These are phyloP conservation scores for Andrena flavipes DNA, from an alignment of 2,888 invertebrate genomes.

Conservation along the genomic window DNA sequence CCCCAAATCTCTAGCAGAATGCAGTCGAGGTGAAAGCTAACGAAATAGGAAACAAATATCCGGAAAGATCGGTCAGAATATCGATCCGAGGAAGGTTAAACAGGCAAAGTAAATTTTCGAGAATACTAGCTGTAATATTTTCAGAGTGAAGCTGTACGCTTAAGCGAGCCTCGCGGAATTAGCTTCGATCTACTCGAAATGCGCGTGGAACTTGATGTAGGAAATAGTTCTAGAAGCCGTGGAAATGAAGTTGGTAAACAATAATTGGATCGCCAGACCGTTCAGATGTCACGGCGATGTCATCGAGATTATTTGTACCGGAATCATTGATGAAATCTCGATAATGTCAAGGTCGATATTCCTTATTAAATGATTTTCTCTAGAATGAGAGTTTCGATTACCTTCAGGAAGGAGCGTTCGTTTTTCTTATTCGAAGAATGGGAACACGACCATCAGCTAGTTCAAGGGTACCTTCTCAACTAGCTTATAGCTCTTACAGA, in stretches of 20 bases:
- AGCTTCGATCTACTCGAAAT: slow-evolving; percentile 15
- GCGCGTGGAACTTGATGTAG: slow-evolving; percentile 12
- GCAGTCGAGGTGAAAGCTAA: no score
- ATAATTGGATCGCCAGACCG: slow-evolving; percentile 42
- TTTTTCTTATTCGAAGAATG: neutral
- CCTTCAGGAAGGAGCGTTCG: neutral
- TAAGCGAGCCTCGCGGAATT: neutral
- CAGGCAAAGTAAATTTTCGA: no score
- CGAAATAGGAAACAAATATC: no score
- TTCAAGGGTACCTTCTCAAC: slow-evolving; percentile 43
- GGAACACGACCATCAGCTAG: slow-evolving; percentile 21
- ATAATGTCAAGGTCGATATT: neutral
- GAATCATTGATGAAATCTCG: neutral
- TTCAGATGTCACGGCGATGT: slow-evolving; percentile 25
- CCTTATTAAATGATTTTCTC: neutral
- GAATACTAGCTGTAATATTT: neutral
- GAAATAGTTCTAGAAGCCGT: slow-evolving; percentile 52
- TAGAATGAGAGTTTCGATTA: neutral
- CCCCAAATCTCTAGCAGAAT: no score
- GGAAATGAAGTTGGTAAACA: slow-evolving; percentile 40
- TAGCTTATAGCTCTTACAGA: slow-evolving; percentile 52
- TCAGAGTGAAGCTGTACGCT: neutral
- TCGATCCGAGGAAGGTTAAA: no score
- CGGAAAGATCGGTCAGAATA: no score
- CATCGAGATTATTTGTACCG: neutral